Conservation (phyloP, 2,797 vertebrate genomes). For the Anisognathus igniventris region DNA sequence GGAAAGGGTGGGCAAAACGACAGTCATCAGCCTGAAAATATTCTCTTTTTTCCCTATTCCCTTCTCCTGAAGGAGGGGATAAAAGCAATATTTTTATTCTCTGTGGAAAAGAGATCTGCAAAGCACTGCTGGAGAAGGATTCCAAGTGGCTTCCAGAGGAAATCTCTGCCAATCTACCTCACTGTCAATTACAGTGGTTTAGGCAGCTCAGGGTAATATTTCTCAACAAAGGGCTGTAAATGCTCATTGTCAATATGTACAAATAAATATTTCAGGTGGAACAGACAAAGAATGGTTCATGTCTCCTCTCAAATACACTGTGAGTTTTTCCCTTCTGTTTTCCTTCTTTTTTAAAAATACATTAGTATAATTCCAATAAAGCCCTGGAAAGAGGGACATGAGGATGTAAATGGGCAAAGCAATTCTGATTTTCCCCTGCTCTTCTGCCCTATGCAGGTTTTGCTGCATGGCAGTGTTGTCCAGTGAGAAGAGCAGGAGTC, state of each 20-base stretch:
- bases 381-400: not conserved
- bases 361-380: not conserved
- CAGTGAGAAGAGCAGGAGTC: not conserved
- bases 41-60: not conserved
- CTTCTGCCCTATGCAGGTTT: not conserved
- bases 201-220: conserved; percentile 27
- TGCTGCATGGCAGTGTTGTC: not conserved
- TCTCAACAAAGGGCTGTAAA: conserved; percentile 42
- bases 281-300: not conserved
- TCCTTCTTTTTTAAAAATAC: not conserved
- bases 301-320: not conserved
- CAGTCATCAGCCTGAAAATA: not conserved
- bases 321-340: not conserved
- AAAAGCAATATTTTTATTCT: not conserved
- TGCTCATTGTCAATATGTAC: conserved; percentile 59
- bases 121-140: not conserved
- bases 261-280: conserved; percentile 51
- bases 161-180: conserved; percentile 1
- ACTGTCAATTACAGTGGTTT: not conserved
- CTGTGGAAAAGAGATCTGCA: not conserved
- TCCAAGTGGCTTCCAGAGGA: not conserved
- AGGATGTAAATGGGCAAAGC: not conserved
- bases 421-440: not conserved
- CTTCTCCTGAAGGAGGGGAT: not conserved
- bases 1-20: not conserved